Evolutionary conservation across 2,888 invertebrate genomes (phyloP).

Genomic region (Galeopsomyia nigrocyanea): DNA sequence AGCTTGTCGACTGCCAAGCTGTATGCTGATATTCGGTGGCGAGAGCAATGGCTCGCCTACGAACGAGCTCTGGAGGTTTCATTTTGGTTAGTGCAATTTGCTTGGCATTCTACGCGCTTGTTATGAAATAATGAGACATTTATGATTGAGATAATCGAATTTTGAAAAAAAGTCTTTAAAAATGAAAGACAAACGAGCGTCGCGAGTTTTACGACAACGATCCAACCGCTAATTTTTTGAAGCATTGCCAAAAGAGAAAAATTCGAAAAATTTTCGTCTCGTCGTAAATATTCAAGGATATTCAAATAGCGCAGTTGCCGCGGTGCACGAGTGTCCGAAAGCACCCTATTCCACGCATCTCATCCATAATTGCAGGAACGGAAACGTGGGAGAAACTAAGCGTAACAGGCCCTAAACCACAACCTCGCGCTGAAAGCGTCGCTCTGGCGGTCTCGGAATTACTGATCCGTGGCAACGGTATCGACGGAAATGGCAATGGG

Average conservation of each 20-base stretch:
- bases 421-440: constrained; percentile 79
- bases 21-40: constrained; percentile 86
- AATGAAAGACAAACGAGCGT: no score
- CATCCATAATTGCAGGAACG: constrained; percentile 70
- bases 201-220: no score
- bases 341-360: no score
- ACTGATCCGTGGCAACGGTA: constrained; percentile 66
- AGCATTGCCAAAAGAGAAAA: no score
- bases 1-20: constrained; percentile 81
- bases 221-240: no score
- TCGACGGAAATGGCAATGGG: constrained; percentile 53
- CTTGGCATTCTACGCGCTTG: constrained; percentile 41
- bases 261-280: no score
- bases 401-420: constrained; percentile 75
- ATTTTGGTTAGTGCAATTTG: constrained; percentile 75
- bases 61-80: constrained; percentile 87
- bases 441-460: constrained; percentile 76
- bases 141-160: constrained; percentile 45
- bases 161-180: no score
- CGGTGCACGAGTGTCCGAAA: no score
- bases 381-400: constrained; percentile 83
- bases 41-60: constrained; percentile 79
- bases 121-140: no score
- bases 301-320: no score
- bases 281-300: no score